Conservation (phyloP, 2,113 vertebrate species). For the Lucifuga dentata region DNA sequence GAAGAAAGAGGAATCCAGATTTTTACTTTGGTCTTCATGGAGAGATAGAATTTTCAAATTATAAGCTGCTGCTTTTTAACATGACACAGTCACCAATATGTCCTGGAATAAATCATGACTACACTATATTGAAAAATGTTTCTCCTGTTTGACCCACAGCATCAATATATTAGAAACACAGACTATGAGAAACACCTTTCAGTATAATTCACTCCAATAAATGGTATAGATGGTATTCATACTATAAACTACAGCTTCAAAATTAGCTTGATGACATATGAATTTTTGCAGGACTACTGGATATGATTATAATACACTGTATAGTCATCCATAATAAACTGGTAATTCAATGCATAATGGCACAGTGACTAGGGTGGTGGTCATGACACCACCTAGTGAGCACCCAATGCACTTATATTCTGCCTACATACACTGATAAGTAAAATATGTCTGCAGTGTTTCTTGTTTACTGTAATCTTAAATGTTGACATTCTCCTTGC, state of each 20-base stretch:
- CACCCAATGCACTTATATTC: neutral
- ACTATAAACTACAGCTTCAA: too few species aligned
- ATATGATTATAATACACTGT: too few species aligned
- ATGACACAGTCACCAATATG: conserved; percentile 14
- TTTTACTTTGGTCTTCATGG: neutral
- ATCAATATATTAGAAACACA: too few species aligned
- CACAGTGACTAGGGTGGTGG: neutral
- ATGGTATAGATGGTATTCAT: too few species aligned
- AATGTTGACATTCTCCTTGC: conserved; percentile 3
- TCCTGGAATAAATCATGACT: too few species aligned
- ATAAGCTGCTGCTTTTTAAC: neutral
- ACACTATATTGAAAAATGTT: too few species aligned
- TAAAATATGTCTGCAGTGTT: neutral
- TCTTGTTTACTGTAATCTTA: neutral
- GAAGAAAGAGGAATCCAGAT: neutral
- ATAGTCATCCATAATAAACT: too few species aligned
- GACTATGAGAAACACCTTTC: too few species aligned
- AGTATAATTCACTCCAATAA: too few species aligned
- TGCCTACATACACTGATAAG: neutral
- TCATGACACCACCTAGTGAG: conserved; percentile 43
- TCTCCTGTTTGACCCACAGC: too few species aligned
- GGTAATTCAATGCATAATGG: neutral
- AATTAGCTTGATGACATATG: too few species aligned
- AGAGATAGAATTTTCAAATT: conserved; percentile 28
- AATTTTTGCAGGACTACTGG: too few species aligned